Conservation (phyloP, 2,888 invertebrate genomes). For the Clostera curtula region DNA sequence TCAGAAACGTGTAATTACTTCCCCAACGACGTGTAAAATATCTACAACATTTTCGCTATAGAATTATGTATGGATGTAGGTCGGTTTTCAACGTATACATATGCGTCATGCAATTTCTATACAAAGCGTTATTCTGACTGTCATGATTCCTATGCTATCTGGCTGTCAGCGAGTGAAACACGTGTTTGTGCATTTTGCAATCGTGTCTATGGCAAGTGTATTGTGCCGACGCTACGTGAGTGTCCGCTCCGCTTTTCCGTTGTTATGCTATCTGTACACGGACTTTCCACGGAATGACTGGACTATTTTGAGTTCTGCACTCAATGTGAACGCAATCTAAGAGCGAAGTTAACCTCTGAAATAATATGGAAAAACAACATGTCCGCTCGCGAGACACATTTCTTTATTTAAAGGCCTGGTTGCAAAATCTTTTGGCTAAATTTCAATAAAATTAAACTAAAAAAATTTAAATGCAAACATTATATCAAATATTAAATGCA, state of each 20-base stretch:
- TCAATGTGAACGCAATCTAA: no score
- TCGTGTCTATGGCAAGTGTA: conserved; percentile 18
- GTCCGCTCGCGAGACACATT: conserved; percentile 6
- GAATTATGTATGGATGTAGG: neutral
- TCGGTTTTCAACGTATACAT: neutral
- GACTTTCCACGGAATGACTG: no score
- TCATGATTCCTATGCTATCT: conserved; percentile 20
- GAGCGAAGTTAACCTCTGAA: neutral
- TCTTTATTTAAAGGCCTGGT: no score
- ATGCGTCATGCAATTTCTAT: conserved; percentile 16
- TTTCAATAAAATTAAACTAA: no score
- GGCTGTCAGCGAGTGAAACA: conserved; percentile 8
- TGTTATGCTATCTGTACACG: conserved; percentile 24
- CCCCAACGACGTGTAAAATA: neutral
- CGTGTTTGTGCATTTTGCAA: conserved; percentile 8
- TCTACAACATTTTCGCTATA: no score
- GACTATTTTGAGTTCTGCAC: no score
- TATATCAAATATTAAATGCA: neutral
- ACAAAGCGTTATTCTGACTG: conserved; percentile 17
- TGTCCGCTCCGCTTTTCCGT: conserved; percentile 58
- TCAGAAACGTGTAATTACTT: conserved; percentile 1
- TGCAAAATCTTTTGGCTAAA: no score
- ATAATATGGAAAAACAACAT: neutral
- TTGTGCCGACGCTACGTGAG: conserved; percentile 38
- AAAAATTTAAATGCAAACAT: conserved; percentile 6